These are phyloP conservation scores for Acyrthosiphon pisum DNA, from an alignment of 1,140 invertebrate genomes.

Conservation along the genomic window DNA sequence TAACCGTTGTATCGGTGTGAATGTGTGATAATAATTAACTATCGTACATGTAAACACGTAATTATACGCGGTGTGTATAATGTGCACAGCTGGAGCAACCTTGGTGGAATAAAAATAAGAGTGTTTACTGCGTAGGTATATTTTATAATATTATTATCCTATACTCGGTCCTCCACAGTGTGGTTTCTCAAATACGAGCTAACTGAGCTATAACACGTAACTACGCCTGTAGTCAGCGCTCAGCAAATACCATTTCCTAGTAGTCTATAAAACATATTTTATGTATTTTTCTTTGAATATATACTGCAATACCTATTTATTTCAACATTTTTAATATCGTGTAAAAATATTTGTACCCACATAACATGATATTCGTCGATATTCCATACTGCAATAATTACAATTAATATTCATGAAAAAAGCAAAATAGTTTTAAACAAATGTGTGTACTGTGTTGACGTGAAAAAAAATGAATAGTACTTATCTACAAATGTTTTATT, in stretches of 20 bases:
- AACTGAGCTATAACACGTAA: neutral
- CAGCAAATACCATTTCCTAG: neutral
- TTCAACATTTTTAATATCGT: neutral
- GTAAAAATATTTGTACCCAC: neutral
- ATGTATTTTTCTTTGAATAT: no score
- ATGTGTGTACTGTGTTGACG: no score
- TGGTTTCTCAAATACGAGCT: neutral
- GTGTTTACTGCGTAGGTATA: neutral
- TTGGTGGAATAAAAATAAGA: conserved; percentile 30
- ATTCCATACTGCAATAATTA: neutral
- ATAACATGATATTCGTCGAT: neutral
- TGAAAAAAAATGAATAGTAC: neutral
- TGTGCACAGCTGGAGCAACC: neutral
- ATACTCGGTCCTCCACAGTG: neutral
- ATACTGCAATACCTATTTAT: no score
- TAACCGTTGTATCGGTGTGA: neutral
- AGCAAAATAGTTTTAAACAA: neutral
- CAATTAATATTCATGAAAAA: neutral
- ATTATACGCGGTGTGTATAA: neutral
- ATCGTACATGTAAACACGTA: neutral
- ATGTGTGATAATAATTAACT: neutral
- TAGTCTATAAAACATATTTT: no score
- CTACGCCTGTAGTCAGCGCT: neutral
- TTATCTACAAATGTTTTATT: neutral
- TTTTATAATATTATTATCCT: neutral